phyloP scores from a whole-genome alignment of 2,113 vertebrate species.

The Phasianus colchicus region DNA sequence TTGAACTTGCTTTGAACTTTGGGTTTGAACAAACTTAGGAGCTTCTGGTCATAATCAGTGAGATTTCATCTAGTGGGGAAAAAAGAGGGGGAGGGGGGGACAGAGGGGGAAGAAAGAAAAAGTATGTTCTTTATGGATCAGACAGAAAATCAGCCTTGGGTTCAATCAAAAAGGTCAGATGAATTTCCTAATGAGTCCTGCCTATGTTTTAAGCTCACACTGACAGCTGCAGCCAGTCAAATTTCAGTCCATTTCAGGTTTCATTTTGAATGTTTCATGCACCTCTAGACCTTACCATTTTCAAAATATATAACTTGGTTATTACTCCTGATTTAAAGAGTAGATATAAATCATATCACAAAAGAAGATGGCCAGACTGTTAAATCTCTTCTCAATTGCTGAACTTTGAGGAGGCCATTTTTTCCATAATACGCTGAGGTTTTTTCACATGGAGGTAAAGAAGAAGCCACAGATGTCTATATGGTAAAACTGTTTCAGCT shows the following conservation, averaged over 20 bases:
- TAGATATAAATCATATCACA: background rate
- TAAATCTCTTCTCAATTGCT: background rate
- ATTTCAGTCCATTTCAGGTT: constrained; percentile 32
- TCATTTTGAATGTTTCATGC: constrained; percentile 6
- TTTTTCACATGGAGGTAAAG: background rate
- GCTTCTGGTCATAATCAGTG: constrained; percentile 41
- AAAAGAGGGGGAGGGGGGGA: no score
- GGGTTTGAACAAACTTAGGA: constrained; percentile 54
- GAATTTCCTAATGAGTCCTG: constrained; percentile 62
- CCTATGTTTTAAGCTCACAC: constrained; percentile 26
- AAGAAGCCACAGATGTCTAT: background rate
- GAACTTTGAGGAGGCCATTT: background rate
- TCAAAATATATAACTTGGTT: background rate
- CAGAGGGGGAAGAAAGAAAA: background rate
- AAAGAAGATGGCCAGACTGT: background rate
- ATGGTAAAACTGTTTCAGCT: background rate
- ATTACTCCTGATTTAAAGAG: background rate
- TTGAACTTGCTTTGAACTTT: constrained; percentile 59
- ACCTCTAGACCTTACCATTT: constrained; percentile 15
- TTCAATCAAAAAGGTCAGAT: constrained; percentile 52
- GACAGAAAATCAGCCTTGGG: constrained; percentile 20
- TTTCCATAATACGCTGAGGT: background rate
- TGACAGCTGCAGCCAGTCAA: background rate
- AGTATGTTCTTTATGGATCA: background rate
- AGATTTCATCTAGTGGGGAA: background rate